Base-by-base conservation (phyloP, 2,888 invertebrate genomes). In the Lymantria dispar region DNA sequence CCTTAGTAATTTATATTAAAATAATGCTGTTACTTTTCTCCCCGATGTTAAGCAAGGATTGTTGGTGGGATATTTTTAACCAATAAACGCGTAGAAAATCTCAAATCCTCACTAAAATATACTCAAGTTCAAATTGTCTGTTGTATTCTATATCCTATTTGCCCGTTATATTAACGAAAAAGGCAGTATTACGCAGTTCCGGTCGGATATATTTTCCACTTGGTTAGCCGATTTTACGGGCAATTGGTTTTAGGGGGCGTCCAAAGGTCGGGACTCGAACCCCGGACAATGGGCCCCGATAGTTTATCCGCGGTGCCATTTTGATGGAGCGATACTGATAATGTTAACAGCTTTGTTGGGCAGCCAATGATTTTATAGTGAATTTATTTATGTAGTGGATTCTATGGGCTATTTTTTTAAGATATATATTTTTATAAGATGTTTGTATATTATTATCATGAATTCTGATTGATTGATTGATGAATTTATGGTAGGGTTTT, bases 161-260 rank as follows among this genome's bases (percentile, higher is more conserved):
- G 68, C 70, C 65, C 63, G 58, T 62, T 64, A 71, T 78, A 78
- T 83, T 83, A 83, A 70, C 74, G 80, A 78, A 84, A 87, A 86
- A 85, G 86, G 81, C 72, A 70, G 74, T 63, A 58, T 53, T 54
- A 52, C 67, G 52, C 52, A 61, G 63, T 76, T 78, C 78, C 80
- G 79, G 77, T 76, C 82, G 88, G 87, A 86, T 85, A 78, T 83
- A 87, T 91, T 90, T 89, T 87, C 85, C 87, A 82, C 76, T 85
- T 91, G 91, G 91, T 90, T 91, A 88, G 84, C 68, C 83, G 77
- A 91, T 90, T 83, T 85, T 77, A 81, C 88, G 91, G 89, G 80
- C 91, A 91, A 92, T 92, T 91, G 91, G 84, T 83, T 82, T 76
- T 76, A 61, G 63, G 62, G 67, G 68, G 57, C 68, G 52, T 57